A percentile compares a stretch with the other conserved stretches of the same genome.
Conservation (phyloP, 1,140 invertebrate species). For the Drepana arcuata region DNA sequence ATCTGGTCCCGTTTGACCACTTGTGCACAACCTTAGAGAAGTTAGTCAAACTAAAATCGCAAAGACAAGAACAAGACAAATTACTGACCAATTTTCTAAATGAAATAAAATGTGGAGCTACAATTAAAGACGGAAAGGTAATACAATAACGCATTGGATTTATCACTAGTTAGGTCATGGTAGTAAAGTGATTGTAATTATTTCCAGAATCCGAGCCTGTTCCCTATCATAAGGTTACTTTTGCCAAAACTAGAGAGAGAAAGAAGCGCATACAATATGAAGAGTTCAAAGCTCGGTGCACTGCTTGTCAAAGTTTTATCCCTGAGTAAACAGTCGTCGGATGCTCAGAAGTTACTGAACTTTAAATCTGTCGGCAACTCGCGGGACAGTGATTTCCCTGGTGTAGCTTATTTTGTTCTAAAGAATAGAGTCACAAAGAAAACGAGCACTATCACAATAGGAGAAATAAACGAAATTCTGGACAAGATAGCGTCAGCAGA, state of each 20-base stretch:
- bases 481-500: slow-evolving; percentile 41
- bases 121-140: slow-evolving; percentile 36
- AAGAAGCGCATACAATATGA: slow-evolving; percentile 47
- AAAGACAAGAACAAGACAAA: slow-evolving; percentile 34
- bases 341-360: slow-evolving; percentile 36
- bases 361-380: slow-evolving; percentile 28
- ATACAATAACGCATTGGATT: no score
- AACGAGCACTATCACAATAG: slow-evolving; percentile 23
- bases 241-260: slow-evolving; percentile 45
- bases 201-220: slow-evolving; percentile 44
- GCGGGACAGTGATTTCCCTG: slow-evolving; percentile 39
- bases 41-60: no score
- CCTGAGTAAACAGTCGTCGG: slow-evolving; percentile 30
- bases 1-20: no score
- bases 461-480: slow-evolving; percentile 38
- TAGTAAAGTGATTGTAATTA: no score
- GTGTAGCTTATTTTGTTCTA: slow-evolving; percentile 36
- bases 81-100: slow-evolving; percentile 34
- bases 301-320: slow-evolving; percentile 43
- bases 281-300: slow-evolving; percentile 40
- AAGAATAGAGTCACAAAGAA: slow-evolving; percentile 29
- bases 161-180: no score
- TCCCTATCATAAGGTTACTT: slow-evolving; percentile 41
- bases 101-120: slow-evolving; percentile 25
- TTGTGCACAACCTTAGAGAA: no score